phyloP scores from a whole-genome alignment of 2,888 invertebrate genomes.

The Stenodema calcarata region DNA sequence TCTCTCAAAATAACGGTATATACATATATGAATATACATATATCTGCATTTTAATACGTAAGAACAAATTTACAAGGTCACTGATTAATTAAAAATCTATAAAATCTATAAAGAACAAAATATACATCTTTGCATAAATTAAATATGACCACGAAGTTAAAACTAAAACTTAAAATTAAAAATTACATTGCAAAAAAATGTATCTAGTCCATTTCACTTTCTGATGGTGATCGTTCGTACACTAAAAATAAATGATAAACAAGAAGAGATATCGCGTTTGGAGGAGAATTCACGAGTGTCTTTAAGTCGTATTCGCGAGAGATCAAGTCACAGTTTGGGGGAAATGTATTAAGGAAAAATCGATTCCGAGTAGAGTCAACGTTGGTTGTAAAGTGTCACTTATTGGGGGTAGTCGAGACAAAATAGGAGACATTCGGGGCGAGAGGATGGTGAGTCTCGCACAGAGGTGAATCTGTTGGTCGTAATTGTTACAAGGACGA shows the following conservation, averaged over 20 bases:
- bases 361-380: neutral
- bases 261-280: constrained; percentile 31
- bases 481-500: neutral
- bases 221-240: neutral
- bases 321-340: constrained; percentile 31
- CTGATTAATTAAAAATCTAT: constrained; percentile 31
- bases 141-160: constrained; percentile 30
- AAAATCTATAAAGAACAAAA: constrained; percentile 35
- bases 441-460: neutral
- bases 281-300: constrained; percentile 19
- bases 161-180: constrained; percentile 21
- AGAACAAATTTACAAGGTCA: constrained; percentile 38
- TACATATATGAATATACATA: constrained; percentile 34
- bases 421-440: neutral
- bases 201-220: neutral
- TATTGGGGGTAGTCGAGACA: neutral
- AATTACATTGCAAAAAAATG: constrained; percentile 7
- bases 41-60: constrained; percentile 15
- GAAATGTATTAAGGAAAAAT: neutral
- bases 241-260: constrained; percentile 16
- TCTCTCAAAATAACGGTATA: constrained; percentile 23
- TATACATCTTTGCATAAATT: constrained; percentile 44
- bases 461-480: neutral
- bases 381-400: neutral
- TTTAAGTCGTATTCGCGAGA: constrained; percentile 28